These are phyloP conservation scores for Psittacula echo DNA, from an alignment of 2,797 vertebrate genomes.

Conservation along the genomic window DNA sequence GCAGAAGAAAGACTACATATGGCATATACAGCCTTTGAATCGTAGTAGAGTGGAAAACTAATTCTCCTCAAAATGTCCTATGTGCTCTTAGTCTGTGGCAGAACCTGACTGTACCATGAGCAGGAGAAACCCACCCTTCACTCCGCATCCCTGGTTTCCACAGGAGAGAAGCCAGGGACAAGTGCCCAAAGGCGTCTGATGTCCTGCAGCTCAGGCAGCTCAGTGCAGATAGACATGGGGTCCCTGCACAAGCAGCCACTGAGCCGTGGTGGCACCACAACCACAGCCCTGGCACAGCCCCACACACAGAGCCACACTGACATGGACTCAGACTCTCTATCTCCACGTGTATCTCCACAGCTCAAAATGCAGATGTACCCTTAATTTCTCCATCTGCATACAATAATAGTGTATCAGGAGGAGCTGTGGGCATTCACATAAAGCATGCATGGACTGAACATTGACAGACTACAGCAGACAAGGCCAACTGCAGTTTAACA, in stretches of 20 bases:
- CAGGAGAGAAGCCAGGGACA: not conserved
- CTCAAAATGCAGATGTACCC: not conserved
- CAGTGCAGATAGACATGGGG: not conserved
- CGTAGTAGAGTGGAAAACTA: not conserved
- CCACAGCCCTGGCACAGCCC: not conserved
- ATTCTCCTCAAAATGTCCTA: not conserved
- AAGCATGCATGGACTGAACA: not conserved
- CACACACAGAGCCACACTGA: accelerated
- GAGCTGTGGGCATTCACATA: not conserved
- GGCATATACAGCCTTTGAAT: not conserved
- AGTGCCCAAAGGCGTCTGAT: not conserved
- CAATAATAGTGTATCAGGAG: not conserved
- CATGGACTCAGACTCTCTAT: not conserved
- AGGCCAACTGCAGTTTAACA: not conserved
- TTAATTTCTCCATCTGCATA: not conserved
- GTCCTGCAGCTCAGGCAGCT: not conserved
- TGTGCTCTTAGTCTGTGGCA: not conserved
- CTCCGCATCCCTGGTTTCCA: not conserved
- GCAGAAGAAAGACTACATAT: not conserved
- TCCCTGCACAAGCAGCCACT: not conserved
- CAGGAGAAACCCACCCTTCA: accelerated
- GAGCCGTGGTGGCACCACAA: not conserved
- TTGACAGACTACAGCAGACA: not conserved
- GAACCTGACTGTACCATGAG: not conserved
- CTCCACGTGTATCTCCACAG: not conserved